Conservation (phyloP, 2,888 invertebrate species). For the Dioctria linearis region DNA sequence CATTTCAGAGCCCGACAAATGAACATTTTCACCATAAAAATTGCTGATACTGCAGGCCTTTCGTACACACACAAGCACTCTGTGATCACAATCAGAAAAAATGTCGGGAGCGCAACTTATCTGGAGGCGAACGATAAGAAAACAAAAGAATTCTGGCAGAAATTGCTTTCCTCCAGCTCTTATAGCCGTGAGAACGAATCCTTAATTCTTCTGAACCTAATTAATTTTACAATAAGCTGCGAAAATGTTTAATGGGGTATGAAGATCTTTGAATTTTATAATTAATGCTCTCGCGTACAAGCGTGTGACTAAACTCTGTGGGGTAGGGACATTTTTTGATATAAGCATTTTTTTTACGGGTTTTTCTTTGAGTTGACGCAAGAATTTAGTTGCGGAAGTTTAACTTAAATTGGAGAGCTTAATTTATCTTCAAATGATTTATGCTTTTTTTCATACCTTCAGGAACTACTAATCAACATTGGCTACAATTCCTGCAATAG, state of each 20-base stretch:
- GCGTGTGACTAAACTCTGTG: not conserved
- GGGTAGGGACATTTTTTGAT: no score
- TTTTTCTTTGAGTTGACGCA: not conserved
- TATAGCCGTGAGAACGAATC: conserved; percentile 1
- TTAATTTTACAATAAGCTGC: conserved; percentile 9
- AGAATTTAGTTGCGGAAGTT: no score
- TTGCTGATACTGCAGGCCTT: conserved; percentile 1
- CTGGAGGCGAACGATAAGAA: conserved; percentile 1
- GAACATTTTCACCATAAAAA: conserved; percentile 1
- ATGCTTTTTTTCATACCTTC: not conserved
- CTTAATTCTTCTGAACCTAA: conserved; percentile 1
- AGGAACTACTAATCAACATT: not conserved
- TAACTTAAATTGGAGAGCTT: not conserved
- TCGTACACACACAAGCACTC: not conserved
- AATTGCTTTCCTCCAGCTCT: not conserved
- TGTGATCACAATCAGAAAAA: not conserved
- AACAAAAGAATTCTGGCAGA: conserved; percentile 6
- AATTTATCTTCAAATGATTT: not conserved
- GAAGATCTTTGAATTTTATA: conserved; percentile 6
- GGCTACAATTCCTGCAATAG: no score
- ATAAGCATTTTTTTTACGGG: no score
- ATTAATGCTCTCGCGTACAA: not conserved
- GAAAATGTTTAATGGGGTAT: conserved; percentile 3
- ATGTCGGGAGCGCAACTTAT: not conserved
- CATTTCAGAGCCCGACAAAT: not conserved